Percentiles rank a stretch among this genome's conserved stretches.
These are phyloP conservation scores for Pelvicachromis taeniatus DNA, from an alignment of 2,113 vertebrate species.

Conservation along the genomic window DNA sequence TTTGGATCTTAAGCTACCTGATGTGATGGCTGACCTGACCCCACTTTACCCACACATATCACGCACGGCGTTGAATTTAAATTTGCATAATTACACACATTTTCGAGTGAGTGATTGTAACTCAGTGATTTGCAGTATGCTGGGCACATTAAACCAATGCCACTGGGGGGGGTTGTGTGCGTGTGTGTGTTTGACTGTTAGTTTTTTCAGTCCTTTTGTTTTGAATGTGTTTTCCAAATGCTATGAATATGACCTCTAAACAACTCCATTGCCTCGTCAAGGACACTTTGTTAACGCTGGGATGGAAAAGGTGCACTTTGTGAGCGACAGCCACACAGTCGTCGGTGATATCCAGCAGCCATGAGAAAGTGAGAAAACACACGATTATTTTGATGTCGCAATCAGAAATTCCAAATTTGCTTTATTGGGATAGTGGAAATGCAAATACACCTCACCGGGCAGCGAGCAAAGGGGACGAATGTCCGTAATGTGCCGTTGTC, in stretches of 20 bases:
- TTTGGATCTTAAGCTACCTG: neutral
- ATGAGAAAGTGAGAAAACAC: constrained; percentile 18
- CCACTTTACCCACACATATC: neutral
- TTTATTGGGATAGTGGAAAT: constrained; percentile 20
- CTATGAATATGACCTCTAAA: neutral
- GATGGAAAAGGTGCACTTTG: neutral
- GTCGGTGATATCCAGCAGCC: neutral
- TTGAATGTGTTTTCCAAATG: neutral
- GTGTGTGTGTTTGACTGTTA: neutral
- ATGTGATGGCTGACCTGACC: neutral
- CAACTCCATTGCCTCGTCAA: neutral
- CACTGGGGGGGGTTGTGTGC: neutral
- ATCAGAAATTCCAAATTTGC: constrained; percentile 63
- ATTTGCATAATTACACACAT: neutral
- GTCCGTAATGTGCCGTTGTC: constrained; percentile 44
- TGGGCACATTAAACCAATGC: neutral
- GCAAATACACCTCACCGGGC: constrained; percentile 11
- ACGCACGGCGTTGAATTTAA: neutral
- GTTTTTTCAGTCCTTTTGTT: neutral
- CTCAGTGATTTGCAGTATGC: neutral
- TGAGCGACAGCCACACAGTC: neutral
- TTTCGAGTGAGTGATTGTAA: neutral
- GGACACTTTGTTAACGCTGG: neutral
- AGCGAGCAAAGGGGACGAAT: neutral
- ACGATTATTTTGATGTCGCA: constrained; percentile 41